A percentile compares a stretch with the other conserved stretches of the same genome.
Conservation (phyloP, 2,888 invertebrate genomes). For the Nemurella pictetii region DNA sequence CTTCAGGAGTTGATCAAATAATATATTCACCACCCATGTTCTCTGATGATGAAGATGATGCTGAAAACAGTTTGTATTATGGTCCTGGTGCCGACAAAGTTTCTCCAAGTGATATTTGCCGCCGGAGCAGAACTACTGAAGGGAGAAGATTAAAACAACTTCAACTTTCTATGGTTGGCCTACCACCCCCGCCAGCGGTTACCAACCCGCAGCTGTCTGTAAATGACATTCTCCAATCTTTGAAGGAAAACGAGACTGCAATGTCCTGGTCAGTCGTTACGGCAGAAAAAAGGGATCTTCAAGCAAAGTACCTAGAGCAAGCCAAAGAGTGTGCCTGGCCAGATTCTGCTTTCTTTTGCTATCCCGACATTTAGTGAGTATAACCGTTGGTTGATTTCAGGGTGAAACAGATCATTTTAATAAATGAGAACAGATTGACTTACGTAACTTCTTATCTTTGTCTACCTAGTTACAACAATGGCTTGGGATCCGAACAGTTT, state of each 20-base stretch:
- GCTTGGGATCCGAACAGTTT: constrained; percentile 68
- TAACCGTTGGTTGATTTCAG: not conserved
- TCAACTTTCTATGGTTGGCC: constrained; percentile 66
- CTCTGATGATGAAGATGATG: constrained; percentile 62
- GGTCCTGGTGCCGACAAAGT: not conserved
- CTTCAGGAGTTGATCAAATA: not conserved
- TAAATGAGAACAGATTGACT: not conserved
- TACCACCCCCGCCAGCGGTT: constrained; percentile 74
- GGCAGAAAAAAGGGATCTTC: not conserved
- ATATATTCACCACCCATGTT: constrained; percentile 66
- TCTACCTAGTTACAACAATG: constrained; percentile 73
- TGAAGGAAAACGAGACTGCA: constrained; percentile 32
- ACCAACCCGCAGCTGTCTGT: constrained; percentile 69
- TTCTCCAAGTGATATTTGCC: not conserved
- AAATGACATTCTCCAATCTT: constrained; percentile 63
- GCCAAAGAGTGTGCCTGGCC: constrained; percentile 59
- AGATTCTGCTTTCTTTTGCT: constrained; percentile 62
- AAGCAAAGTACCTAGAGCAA: constrained; percentile 48
- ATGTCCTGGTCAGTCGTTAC: not conserved
- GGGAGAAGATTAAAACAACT: constrained; percentile 52
- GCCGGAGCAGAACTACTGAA: constrained; percentile 46
- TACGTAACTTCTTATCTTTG: constrained; percentile 45
- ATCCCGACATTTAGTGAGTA: constrained; percentile 74
- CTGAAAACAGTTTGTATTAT: constrained; percentile 44
- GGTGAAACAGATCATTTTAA: too few species aligned